Percentiles rank a stretch among this genome's conserved stretches.
Conservation (phyloP, 2,113 vertebrate species). For the Oreotrochilus melanogaster region DNA sequence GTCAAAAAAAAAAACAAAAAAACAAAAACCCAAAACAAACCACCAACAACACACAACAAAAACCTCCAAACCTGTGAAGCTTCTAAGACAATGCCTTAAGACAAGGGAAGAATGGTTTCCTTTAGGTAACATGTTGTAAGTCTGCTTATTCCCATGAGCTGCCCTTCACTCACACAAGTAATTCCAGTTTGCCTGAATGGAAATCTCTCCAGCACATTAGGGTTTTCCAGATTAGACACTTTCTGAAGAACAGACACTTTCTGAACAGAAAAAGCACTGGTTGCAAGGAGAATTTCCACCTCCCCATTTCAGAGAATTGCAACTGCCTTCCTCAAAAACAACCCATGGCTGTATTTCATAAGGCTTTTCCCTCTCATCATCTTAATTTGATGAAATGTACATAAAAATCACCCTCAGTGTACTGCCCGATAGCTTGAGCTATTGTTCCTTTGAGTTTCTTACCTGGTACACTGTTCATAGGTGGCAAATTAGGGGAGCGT, state of each 20-base stretch:
- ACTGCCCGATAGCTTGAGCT: not conserved
- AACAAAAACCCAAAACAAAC: not conserved
- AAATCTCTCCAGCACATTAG: not conserved
- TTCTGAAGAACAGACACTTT: not conserved
- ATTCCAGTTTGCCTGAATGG: not conserved
- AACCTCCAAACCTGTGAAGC: not conserved
- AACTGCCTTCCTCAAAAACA: not conserved
- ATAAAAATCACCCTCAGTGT: not conserved
- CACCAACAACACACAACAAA: too few relatives aligned
- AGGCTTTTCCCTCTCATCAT: not conserved
- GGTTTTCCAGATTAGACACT: not conserved
- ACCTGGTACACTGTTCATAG: conserved; percentile 93
- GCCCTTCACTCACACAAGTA: not conserved
- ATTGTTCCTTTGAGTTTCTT: not conserved
- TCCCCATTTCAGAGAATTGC: not conserved
- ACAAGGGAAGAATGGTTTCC: not conserved
- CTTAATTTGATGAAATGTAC: not conserved
- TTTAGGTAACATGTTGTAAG: not conserved
- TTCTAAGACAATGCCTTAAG: not conserved
- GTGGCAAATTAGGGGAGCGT: conserved; percentile 95
- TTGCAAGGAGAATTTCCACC: not conserved
- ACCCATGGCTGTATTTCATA: not conserved
- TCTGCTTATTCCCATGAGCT: not conserved
- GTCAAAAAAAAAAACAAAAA: too few relatives aligned
- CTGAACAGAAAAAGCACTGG: not conserved